These are phyloP conservation scores for Trachymyrmex cornetzi DNA, from an alignment of 1,140 invertebrate genomes.

Conservation along the genomic window DNA sequence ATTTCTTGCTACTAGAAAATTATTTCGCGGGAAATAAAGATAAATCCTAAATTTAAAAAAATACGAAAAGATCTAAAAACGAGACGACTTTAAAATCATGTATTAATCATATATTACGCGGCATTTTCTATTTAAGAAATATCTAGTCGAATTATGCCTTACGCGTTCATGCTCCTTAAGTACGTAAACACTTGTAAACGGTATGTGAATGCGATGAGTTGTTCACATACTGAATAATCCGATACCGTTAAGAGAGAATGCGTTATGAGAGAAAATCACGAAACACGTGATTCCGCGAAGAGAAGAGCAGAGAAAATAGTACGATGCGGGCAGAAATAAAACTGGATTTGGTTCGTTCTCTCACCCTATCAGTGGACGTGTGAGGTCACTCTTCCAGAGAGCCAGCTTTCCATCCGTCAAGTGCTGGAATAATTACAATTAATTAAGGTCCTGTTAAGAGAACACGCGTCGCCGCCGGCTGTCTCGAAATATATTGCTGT, in stretches of 20 bases:
- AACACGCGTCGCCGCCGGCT: conserved; percentile 23
- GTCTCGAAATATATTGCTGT: conserved; percentile 46
- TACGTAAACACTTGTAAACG: conserved; percentile 7
- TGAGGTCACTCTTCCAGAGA: conserved; percentile 85
- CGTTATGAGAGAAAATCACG: conserved; percentile 15
- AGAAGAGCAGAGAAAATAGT: not conserved
- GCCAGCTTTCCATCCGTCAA: conserved; percentile 85
- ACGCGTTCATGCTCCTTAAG: not conserved
- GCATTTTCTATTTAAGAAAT: not conserved
- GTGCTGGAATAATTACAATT: conserved; percentile 84
- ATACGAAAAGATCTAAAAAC: not conserved
- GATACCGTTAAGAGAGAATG: conserved; percentile 45
- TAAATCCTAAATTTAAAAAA: not conserved
- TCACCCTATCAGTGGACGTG: conserved; percentile 82
- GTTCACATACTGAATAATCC: conserved; percentile 41
- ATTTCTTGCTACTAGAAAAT: not conserved
- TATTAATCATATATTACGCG: not conserved
- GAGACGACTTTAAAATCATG: not conserved
- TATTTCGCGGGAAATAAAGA: not conserved
- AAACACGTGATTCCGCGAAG: conserved; percentile 45
- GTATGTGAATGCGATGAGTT: not conserved
- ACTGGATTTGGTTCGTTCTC: conserved; percentile 58
- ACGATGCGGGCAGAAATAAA: conserved; percentile 49
- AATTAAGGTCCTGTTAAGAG: conserved; percentile 78
- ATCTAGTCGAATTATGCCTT: not conserved